phyloP scores from a whole-genome alignment of 2,113 vertebrate species.

The Melanerpes aurifrons region DNA sequence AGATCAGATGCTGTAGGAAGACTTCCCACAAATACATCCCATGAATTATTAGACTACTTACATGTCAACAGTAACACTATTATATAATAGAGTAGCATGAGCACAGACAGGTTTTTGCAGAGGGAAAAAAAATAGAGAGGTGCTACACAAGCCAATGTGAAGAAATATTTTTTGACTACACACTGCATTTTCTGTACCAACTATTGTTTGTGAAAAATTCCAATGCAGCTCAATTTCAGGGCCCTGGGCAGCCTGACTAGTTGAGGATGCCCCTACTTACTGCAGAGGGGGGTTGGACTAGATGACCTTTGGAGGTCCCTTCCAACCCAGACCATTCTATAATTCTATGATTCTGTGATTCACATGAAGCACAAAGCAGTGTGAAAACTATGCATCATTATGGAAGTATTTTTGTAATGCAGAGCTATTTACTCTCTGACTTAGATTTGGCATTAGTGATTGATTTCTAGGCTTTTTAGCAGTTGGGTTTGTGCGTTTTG shows the following conservation, averaged over 20 bases:
- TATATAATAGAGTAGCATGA: too few relatives aligned
- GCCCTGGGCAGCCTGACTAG: too few relatives aligned
- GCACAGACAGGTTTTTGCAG: too few relatives aligned
- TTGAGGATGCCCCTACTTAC: too few relatives aligned
- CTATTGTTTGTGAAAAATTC: not conserved
- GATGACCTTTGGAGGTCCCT: too few relatives aligned
- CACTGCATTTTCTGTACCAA: not conserved
- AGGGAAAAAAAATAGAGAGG: not conserved
- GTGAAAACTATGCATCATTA: not conserved
- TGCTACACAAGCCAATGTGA: not conserved
- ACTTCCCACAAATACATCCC: not conserved
- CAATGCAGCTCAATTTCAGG: not conserved
- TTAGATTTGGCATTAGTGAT: not conserved
- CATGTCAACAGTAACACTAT: not conserved
- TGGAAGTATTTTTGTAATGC: not conserved
- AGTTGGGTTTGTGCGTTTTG: not conserved
- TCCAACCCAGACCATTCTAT: too few relatives aligned
- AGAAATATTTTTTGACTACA: not conserved
- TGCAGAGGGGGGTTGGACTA: too few relatives aligned
- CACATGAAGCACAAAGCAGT: not conserved
- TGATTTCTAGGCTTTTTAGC: slow-evolving; percentile 1
- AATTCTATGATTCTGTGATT: not conserved
- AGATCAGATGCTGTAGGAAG: not conserved
- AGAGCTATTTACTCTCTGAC: not conserved
- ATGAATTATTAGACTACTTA: not conserved